Percentiles rank a stretch among this genome's conserved stretches.
Evolutionary conservation across 2,797 vertebrate species (phyloP).

Genomic region (Novumbra hubbsi): DNA sequence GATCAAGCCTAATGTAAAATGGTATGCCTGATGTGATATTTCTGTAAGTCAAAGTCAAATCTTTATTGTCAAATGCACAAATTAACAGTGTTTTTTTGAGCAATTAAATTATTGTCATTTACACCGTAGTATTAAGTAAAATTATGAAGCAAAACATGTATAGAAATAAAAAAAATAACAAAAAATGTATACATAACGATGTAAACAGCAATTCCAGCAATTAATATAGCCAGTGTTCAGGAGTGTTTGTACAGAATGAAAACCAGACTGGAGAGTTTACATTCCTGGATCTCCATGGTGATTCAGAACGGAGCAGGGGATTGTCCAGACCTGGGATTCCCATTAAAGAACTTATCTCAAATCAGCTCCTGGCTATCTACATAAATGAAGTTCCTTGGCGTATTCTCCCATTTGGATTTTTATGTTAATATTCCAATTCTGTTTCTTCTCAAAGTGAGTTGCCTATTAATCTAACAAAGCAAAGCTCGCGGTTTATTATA

Average conservation of each 20-base stretch:
- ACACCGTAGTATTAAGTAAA: too few species aligned
- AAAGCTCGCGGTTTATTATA: not conserved
- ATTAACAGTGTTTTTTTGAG: too few species aligned
- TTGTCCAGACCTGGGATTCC: not conserved
- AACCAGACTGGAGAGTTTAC: not conserved
- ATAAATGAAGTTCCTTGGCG: not conserved
- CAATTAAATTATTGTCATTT: too few species aligned
- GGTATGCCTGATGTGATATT: too few species aligned
- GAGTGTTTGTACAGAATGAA: not conserved
- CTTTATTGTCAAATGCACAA: too few species aligned
- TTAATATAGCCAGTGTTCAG: not conserved
- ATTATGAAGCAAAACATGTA: too few species aligned
- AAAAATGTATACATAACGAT: too few species aligned
- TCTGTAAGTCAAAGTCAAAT: too few species aligned
- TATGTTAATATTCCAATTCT: not conserved
- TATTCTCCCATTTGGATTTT: not conserved
- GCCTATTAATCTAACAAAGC: not conserved
- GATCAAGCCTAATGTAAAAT: not conserved
- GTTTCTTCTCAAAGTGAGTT: not conserved
- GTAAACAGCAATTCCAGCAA: too few species aligned
- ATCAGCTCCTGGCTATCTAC: not conserved
- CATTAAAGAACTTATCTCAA: not conserved
- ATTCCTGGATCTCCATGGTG: slow-evolving; percentile 8
- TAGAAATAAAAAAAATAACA: too few species aligned
- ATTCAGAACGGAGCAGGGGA: not conserved